Percentiles rank a stretch among this genome's conserved stretches.
These are phyloP conservation scores for Fistularia tabacaria DNA, from an alignment of 2,797 vertebrate genomes.

Conservation along the genomic window DNA sequence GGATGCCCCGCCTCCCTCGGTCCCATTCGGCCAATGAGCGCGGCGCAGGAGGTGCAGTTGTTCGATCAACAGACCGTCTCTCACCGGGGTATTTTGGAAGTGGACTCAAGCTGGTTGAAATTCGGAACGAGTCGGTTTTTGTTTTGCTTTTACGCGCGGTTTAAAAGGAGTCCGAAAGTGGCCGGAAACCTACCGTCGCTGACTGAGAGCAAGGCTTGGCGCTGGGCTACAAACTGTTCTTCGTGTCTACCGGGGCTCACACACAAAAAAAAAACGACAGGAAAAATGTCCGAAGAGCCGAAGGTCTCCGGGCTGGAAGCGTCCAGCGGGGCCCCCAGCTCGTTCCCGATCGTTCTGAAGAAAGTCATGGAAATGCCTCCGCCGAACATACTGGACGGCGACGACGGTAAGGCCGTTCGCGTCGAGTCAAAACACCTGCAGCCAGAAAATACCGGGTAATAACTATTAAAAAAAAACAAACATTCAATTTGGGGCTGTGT, in stretches of 20 bases:
- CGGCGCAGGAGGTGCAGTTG: not conserved
- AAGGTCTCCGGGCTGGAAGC: constrained; percentile 42
- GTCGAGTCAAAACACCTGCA: not conserved
- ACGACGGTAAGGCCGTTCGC: constrained; percentile 77
- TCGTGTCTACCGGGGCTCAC: not conserved
- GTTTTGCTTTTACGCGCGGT: no score
- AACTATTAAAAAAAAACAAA: not conserved
- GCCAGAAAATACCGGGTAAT: not conserved
- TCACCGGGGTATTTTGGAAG: no score
- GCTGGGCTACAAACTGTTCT: not conserved
- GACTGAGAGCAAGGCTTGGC: no score
- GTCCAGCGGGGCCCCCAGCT: constrained; percentile 35
- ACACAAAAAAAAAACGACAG: not conserved
- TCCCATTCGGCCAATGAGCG: constrained; percentile 39
- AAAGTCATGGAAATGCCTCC: constrained; percentile 90
- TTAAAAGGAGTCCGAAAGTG: no score
- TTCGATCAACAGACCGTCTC: no score
- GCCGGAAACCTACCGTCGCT: no score
- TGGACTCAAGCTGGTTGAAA: no score
- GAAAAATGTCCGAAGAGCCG: constrained; percentile 60
- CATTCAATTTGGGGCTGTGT: not conserved
- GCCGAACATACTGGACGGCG: constrained; percentile 76
- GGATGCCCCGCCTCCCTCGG: not conserved
- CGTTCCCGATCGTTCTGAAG: constrained; percentile 85
- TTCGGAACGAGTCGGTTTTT: no score